phyloP scores from a whole-genome alignment of 2,113 vertebrate species.

The Numida meleagris region DNA sequence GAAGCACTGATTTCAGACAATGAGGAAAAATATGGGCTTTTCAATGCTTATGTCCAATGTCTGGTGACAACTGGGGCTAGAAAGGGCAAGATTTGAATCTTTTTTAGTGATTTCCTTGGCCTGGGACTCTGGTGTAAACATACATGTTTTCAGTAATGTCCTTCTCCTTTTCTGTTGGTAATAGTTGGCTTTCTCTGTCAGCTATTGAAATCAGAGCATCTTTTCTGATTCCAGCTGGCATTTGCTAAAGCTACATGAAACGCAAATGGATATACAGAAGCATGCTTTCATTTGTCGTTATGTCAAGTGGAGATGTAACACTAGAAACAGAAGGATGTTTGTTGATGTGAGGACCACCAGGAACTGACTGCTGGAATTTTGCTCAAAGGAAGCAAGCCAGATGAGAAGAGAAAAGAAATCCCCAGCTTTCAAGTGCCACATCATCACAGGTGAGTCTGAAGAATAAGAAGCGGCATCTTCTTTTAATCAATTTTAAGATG shows the following conservation, averaged over 20 bases:
- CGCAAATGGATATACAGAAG: neutral
- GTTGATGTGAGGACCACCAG: neutral
- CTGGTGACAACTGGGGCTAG: neutral
- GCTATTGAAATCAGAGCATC: neutral
- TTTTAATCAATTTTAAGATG: neutral
- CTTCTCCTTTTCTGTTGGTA: neutral
- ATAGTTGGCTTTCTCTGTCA: slow-evolving; percentile 2
- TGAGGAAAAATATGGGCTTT: neutral
- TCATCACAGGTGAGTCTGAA: neutral
- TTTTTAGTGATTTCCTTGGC: neutral
- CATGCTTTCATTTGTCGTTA: slow-evolving; percentile 3
- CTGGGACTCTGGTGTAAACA: slow-evolving; percentile 4
- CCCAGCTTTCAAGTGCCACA: neutral
- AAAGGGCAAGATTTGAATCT: neutral
- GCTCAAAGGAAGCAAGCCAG: neutral
- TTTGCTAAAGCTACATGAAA: slow-evolving; percentile 31
- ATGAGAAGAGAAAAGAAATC: neutral
- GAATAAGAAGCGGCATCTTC: neutral
- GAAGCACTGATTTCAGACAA: neutral
- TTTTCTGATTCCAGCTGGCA: slow-evolving; percentile 38
- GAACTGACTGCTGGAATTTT: neutral
- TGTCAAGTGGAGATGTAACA: slow-evolving; percentile 29
- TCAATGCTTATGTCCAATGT: neutral
- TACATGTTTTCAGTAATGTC: neutral
- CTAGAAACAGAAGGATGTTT: neutral